Conservation (phyloP, 2,888 invertebrate species). For the Mimumesa dahlbomi region DNA sequence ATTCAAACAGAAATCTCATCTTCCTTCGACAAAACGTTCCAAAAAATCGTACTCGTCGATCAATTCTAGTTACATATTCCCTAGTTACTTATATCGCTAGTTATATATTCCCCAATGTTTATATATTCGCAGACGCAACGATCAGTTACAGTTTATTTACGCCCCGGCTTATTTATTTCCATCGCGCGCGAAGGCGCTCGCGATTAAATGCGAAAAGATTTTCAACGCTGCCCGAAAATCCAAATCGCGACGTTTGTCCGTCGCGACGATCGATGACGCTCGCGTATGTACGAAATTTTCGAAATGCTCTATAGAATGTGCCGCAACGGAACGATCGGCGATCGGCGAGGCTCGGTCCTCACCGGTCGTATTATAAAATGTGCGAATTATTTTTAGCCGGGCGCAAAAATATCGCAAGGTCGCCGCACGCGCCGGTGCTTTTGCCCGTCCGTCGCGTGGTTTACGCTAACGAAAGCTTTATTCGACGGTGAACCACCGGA, state of each 20-base stretch:
- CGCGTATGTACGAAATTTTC: conserved; percentile 2
- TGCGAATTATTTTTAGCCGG: conserved; percentile 77
- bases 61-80: no score
- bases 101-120: conserved; percentile 1
- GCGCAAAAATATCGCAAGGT: conserved; percentile 79
- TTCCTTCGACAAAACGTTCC: no score
- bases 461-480: conserved; percentile 50
- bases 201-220: conserved; percentile 4
- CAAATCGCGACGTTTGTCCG: neutral
- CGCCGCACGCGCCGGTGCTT: conserved; percentile 71
- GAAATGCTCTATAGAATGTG: no score
- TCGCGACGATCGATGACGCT: no score
- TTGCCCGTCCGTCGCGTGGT: conserved; percentile 53
- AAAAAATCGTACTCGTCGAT: no score
- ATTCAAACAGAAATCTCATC: no score
- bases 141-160: conserved; percentile 24
- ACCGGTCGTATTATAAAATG: conserved; percentile 75
- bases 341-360: conserved; percentile 54
- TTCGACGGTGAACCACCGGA: conserved; percentile 17
- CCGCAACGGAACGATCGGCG: conserved; percentile 42
- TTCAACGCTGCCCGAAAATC: neutral
- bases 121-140: conserved; percentile 7
- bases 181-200: neutral
- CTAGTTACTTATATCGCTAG: neutral
- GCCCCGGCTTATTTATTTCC: conserved; percentile 19